A percentile compares a stretch with the other conserved stretches of the same genome.
Evolutionary conservation across 2,113 vertebrate species (phyloP).

Genomic region (Poicephalus gulielmi): DNA sequence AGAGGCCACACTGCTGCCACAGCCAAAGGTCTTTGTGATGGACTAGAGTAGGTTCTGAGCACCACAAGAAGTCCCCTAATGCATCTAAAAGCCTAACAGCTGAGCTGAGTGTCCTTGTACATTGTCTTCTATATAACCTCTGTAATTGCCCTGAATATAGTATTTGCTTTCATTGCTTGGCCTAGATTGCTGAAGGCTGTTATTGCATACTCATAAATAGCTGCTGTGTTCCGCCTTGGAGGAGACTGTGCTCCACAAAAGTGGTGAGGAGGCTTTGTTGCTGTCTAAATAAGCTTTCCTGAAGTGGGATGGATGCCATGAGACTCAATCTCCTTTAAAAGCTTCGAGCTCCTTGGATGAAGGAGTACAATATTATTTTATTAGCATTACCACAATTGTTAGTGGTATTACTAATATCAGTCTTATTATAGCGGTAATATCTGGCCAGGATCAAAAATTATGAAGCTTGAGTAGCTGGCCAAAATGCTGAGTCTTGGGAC

Average conservation of each 20-base stretch:
- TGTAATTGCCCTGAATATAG: neutral
- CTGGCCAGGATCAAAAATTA: neutral
- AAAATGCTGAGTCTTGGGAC: neutral
- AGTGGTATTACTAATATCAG: constrained; percentile 22
- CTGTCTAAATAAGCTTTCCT: constrained; percentile 15
- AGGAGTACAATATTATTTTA: constrained; percentile 32
- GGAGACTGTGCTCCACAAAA: neutral
- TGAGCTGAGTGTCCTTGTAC: neutral
- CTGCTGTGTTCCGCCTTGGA: constrained; percentile 37
- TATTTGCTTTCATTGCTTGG: constrained; percentile 11
- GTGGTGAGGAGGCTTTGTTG: neutral
- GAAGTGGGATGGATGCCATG: constrained; percentile 8
- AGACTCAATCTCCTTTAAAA: constrained; percentile 34
- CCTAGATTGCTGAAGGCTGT: neutral
- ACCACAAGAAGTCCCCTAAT: neutral
- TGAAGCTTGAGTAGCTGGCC: neutral
- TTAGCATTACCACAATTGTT: neutral
- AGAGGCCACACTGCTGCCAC: neutral
- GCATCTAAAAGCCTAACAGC: neutral
- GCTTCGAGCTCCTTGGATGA: neutral
- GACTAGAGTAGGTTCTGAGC: neutral
- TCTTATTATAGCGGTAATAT: constrained; percentile 9
- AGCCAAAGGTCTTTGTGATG: neutral
- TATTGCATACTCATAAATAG: constrained; percentile 30
- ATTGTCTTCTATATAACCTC: neutral